Percentiles rank a stretch among this genome's conserved stretches.
Conservation (phyloP, 2,797 vertebrate species). For the Hipposideros larvatus region DNA sequence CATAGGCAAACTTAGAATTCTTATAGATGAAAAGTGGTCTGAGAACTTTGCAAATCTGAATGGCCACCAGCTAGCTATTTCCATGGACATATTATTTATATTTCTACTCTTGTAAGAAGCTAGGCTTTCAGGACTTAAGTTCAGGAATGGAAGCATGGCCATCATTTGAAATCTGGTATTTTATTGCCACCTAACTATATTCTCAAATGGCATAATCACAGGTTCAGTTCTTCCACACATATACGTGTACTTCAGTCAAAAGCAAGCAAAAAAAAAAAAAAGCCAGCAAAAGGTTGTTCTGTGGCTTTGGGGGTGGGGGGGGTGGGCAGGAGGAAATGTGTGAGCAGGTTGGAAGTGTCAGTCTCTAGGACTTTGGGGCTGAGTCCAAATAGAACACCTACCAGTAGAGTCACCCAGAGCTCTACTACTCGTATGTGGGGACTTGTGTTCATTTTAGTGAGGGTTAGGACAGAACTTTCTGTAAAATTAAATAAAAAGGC, state of each 20-base stretch:
- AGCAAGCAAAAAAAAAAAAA: background rate
- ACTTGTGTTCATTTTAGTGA: background rate
- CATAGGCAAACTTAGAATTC: background rate
- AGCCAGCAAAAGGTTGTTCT: background rate
- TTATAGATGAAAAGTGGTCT: background rate
- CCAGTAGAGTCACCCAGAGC: background rate
- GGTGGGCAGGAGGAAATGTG: background rate
- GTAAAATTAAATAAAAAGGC: background rate
- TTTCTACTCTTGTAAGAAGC: background rate
- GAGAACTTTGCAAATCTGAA: background rate
- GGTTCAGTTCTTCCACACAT: background rate
- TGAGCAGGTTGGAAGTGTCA: background rate
- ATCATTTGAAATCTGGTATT: background rate
- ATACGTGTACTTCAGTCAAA: background rate
- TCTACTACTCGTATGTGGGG: background rate
- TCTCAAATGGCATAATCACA: background rate
- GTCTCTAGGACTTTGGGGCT: background rate
- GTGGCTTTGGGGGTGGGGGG: background rate
- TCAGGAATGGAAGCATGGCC: background rate
- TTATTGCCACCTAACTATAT: background rate
- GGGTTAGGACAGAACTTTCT: background rate
- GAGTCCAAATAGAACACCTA: background rate
- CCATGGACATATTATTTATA: slow-evolving; percentile 46
- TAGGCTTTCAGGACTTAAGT: background rate
- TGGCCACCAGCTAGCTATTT: background rate